phyloP scores from a whole-genome alignment of 2,113 vertebrate genomes.

The Atractosteus spatula region DNA sequence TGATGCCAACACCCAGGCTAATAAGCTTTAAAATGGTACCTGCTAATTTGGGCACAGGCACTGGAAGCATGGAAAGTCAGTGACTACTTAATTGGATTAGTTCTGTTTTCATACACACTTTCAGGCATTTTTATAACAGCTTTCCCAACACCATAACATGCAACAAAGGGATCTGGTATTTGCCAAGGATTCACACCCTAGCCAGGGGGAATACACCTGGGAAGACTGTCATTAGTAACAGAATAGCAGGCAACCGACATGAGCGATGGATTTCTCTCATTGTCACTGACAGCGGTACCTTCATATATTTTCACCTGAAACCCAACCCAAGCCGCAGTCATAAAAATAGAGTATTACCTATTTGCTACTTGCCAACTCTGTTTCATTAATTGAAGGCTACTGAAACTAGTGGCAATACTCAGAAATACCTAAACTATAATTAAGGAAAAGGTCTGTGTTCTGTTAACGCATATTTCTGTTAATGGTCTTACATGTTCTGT shows the following conservation, averaged over 20 bases:
- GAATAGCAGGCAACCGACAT: constrained; percentile 53
- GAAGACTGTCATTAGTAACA: constrained; percentile 38
- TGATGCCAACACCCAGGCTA: background rate
- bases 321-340: constrained; percentile 19
- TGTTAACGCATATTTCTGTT: no score
- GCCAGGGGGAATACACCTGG: constrained; percentile 75
- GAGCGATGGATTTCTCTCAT: constrained; percentile 31
- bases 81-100: constrained; percentile 73
- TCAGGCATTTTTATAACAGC: constrained; percentile 55
- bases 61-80: constrained; percentile 63
- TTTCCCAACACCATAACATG: constrained; percentile 51
- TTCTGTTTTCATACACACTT: constrained; percentile 41
- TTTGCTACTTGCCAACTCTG: background rate
- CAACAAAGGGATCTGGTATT: constrained; percentile 58
- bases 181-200: constrained; percentile 53
- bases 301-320: constrained; percentile 39
- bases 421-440: constrained; percentile 9
- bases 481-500: no score
- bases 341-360: background rate
- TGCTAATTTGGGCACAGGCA: constrained; percentile 36
- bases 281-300: constrained; percentile 41
- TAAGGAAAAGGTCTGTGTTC: background rate
- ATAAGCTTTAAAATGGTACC: constrained; percentile 19
- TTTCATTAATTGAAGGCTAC: background rate
- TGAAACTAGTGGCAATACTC: background rate